Evolutionary conservation across 2,113 vertebrate species (phyloP), one percentile per base, ranked within the genome.

Genomic region (Callipepla squamata): DNA sequence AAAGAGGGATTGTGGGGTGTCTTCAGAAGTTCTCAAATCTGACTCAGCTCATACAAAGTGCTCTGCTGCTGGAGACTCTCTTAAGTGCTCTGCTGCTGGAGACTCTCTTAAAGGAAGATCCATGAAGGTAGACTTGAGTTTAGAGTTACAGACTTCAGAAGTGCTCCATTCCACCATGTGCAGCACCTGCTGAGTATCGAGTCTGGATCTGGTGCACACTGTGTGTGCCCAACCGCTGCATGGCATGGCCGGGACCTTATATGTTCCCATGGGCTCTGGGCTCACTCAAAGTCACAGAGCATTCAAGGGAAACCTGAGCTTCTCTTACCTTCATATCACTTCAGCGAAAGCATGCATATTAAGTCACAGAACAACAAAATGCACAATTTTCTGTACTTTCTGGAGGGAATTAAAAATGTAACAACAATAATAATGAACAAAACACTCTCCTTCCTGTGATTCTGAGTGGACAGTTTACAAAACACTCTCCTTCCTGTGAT

Each of bases 1-100:
- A 26, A 34, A 63, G 16, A 23, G 28, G 21, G 7, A 42, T 11
- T 13, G 20, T 1, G 0, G 3, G 32, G 4, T 40, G 17, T 50
- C 65, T 63, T 28, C 68, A 38, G 66, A 74, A 55, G 47, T 61
- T 9, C 1, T 73, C 0, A 0, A 6, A 2, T 42, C 3, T 9
- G 44, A n/a, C 44, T 25, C 13, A 34, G 9, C 20, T 59, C 65
- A 42, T 48, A 5, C 32, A 38, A 63, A 18, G 6, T 0, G 0
- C 7, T 68, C 13, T 65, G 11, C 58, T 79, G n/a, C 3, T 76
- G 44, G 42, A 48, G 51, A 15, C 23, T 13, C 51, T 5, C 2
- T 85, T 44, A 11, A 44, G 6, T 0, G 0, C 7, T 68, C 13
- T 65, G 11, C 58, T 79, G n/a, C 3, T 76, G 44, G 42, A 48